Base-by-base conservation (phyloP, 2,888 invertebrate species). In the Tipula lateralis region DNA sequence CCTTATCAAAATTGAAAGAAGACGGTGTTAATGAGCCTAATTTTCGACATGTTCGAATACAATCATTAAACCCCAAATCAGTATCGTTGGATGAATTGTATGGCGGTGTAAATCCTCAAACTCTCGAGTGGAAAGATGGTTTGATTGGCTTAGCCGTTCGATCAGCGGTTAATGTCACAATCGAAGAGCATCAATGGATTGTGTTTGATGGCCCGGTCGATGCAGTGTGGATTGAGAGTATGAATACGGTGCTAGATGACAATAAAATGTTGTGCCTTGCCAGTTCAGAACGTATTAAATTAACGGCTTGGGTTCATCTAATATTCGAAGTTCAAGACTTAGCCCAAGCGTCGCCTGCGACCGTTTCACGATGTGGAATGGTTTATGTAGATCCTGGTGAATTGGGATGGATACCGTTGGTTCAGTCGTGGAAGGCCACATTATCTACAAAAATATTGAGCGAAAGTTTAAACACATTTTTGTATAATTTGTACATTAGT, bases 261-360 rank as follows among this genome's bases (percentile, higher is more conserved):
- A 97, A 97, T 89, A 97, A 97, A 91, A 96, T 97, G 96, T 89
- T 97, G 44, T 97, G 97, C 87, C 91, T 97, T 44, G 96, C 97
- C 1, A 97, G 97, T 91, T 96, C 96, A 0, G 97, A 96, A 90
- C 92, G 96, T 85, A 97, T 97, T 86, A 97, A 97, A 89, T 92
- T 97, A 30, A 96, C 97, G 0, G 94, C 95, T 0, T 96, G 94
- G 91, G 96, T 97, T 0, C 96, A 96, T 87, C 96, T 97, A 96
- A 90, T 97, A 24, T 97, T 97, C 89, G 96, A 96, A 91, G 94
- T 94, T 7, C 94, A 95, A 88, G 97, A 97, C 89, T 91, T 97
- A 84, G 92, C 96, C 0, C 97, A 97, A 89, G 97, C 97, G 0
- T 97, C 97, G 0, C 97, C 97, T 0, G 97, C 97, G 0, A 97